Base-by-base conservation (phyloP, 2,888 invertebrate genomes). In the Nasonovia ribisnigri region DNA sequence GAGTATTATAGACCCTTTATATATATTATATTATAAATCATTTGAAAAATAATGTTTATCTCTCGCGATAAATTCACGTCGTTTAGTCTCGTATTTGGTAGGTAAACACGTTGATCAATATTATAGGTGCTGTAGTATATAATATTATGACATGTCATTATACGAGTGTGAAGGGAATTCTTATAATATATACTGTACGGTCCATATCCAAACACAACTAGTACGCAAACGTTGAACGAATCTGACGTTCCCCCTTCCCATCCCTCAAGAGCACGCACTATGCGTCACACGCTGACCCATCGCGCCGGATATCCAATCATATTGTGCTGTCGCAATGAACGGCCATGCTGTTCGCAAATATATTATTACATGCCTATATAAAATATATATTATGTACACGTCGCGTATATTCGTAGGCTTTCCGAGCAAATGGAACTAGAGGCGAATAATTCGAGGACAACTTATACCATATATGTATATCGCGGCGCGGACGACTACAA, bases 11-110 rank as follows among this genome's bases (percentile, higher is more conserved):
- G 67, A 77, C 36, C 67, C 16, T 77, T 36, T 77, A 77, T 90
- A 89, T 89, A 43, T 67, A n/a, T n/a, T 84, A 67, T 36, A 90
- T 26, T 67, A 67, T 87, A 67, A 92, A 87, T 92, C 87, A 87
- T 48, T 67, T 16, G 13, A 48, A 36, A 67, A 67, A 67, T 92
- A 92, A 87, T 87, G 48, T 87, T 48, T 92, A 77, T 77, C 77
- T 77, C 77, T 77, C 20, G 36, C 11, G 43, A 89, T 26, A 89
- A 89, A 54, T 89, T 54, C 60, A 20, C 46, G 36, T 77, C 77
- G 43, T 60, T 46, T 60, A 46, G 36, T 54, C 54, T 60, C 6
- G 77, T 77, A 36, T 77, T 42, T 36, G 77, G 77, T 77, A 77
- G 77, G 77, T 77, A 77, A 77, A 77, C 36, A 77, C 36, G 77